Evolutionary conservation across 2,888 invertebrate species (phyloP).

Genomic region (Apeira syringaria): DNA sequence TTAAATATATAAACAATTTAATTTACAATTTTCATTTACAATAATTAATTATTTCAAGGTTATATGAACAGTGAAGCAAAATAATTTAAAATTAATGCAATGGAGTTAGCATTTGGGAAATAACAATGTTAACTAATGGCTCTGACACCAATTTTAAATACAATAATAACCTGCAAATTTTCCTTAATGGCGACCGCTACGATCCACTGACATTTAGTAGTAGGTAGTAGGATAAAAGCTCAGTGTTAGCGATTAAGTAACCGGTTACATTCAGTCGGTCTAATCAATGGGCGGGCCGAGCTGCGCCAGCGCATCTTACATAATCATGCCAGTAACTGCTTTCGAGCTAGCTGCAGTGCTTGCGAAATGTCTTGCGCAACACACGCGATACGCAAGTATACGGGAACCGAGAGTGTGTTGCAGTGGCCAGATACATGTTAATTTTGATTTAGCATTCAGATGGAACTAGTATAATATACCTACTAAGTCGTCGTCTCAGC

Average conservation of each 20-base stretch:
- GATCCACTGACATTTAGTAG: constrained; percentile 22
- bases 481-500: too few species aligned
- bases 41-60: too few species aligned
- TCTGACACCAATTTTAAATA: too few species aligned
- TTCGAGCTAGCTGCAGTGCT: constrained; percentile 65
- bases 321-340: constrained; percentile 49
- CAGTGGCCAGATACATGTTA: constrained; percentile 30
- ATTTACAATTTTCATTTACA: too few species aligned
- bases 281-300: constrained; percentile 70
- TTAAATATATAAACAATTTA: too few species aligned
- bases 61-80: too few species aligned
- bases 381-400: constrained; percentile 66
- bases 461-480: too few species aligned
- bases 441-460: constrained; percentile 29
- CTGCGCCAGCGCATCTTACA: constrained; percentile 58
- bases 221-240: constrained; percentile 30
- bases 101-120: too few species aligned
- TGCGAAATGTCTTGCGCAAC: constrained; percentile 77
- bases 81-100: too few species aligned
- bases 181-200: constrained; percentile 4
- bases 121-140: too few species aligned
- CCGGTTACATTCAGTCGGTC: constrained; percentile 65
- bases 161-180: too few species aligned
- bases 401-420: constrained; percentile 45
- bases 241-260: constrained; percentile 61